Evolutionary conservation across 2,797 vertebrate species (phyloP).

Genomic region (Sardinella longiceps): DNA sequence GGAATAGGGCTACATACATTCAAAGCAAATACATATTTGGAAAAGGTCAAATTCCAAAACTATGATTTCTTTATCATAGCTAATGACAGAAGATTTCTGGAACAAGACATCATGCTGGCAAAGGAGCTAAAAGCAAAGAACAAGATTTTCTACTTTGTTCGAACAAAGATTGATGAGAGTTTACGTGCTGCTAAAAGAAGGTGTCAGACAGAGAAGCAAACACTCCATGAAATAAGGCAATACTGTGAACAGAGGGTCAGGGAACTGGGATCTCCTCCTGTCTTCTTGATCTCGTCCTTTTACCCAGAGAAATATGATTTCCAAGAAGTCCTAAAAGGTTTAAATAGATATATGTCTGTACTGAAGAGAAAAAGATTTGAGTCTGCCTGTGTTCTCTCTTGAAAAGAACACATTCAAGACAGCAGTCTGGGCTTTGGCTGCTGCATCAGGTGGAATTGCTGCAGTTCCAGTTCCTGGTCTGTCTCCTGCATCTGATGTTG

Average conservation of each 20-base stretch:
- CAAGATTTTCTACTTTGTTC: conserved; percentile 74
- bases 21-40: too few species aligned
- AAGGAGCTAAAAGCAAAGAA: conserved; percentile 65
- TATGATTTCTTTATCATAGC: conserved; percentile 80
- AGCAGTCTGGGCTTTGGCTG: background rate
- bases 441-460: background rate
- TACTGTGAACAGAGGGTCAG: conserved; percentile 52
- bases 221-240: conserved; percentile 59
- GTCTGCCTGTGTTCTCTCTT: background rate
- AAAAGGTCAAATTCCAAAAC: conserved; percentile 62
- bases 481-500: background rate
- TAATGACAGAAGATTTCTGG: conserved; percentile 61
- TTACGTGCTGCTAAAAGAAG: conserved; percentile 51
- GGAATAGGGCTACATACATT: too few species aligned
- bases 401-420: background rate
- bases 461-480: background rate
- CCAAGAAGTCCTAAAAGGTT: background rate
- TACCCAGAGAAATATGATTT: conserved; percentile 50
- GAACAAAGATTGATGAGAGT: conserved; percentile 74
- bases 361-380: conserved; percentile 24
- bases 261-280: conserved; percentile 28
- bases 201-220: too few species aligned
- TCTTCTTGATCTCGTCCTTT: conserved; percentile 50
- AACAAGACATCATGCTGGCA: conserved; percentile 71
- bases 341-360: conserved; percentile 36